Percentiles rank a stretch among this genome's conserved stretches.
Conservation (phyloP, 23 tunicate species). For the Styela clava region DNA sequence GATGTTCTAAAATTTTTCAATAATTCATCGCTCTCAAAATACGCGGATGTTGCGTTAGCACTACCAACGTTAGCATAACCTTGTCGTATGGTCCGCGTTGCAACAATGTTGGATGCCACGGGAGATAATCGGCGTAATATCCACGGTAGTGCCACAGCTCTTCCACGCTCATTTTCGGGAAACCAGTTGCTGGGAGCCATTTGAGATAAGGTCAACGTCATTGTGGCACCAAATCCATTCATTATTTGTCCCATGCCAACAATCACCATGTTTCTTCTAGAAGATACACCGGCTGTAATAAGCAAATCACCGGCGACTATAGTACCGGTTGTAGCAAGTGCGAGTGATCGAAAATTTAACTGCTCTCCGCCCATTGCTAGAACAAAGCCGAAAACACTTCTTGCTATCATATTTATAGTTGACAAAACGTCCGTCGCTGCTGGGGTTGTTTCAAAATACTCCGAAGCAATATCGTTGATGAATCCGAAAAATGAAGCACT, state of each 20-base stretch:
- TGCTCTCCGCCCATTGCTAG: constrained; percentile 12
- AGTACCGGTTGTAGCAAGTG: not conserved
- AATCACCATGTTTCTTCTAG: not conserved
- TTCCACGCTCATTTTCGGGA: constrained; percentile 19
- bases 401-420: constrained; percentile 22
- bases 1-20: not conserved
- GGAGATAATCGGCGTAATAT: constrained; percentile 15
- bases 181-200: constrained; percentile 27
- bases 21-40: not conserved
- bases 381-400: constrained; percentile 25
- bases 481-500: constrained; percentile 28
- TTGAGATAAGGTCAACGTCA: constrained; percentile 17
- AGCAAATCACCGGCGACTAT: constrained; percentile 18
- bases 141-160: constrained; percentile 17
- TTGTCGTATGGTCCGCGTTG: constrained; percentile 4
- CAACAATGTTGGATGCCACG: constrained; percentile 7
- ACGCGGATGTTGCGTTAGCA: not conserved
- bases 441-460: constrained; percentile 2
- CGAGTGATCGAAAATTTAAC: constrained; percentile 13
- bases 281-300: constrained; percentile 16
- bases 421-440: not conserved
- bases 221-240: constrained; percentile 26
- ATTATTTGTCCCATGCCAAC: constrained; percentile 13
- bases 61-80: not conserved
- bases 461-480: constrained; percentile 13